phyloP scores from a whole-genome alignment of 2,797 vertebrate genomes.

The Perodicticus potto region DNA sequence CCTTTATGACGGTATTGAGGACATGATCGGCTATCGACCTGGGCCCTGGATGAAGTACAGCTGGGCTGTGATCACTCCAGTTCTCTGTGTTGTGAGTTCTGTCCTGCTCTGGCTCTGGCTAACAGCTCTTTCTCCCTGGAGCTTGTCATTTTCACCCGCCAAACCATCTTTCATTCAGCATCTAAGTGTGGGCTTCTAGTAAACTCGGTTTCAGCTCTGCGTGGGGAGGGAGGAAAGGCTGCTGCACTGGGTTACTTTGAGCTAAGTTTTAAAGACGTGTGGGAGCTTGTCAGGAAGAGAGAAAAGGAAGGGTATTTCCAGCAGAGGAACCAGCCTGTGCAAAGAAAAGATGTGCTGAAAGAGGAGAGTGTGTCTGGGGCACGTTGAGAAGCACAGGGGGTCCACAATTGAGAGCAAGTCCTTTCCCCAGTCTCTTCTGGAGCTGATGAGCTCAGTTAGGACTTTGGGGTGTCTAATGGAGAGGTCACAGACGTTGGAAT shows the following conservation, averaged over 20 bases:
- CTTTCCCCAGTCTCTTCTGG: neutral
- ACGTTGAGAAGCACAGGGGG: neutral
- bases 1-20: conserved; percentile 98
- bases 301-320: neutral
- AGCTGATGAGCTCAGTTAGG: neutral
- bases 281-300: neutral
- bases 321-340: neutral
- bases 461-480: neutral
- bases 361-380: neutral
- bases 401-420: accelerated
- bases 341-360: neutral
- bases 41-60: conserved; percentile 99
- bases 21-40: conserved; percentile 99
- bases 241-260: neutral
- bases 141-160: neutral
- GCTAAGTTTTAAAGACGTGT: conserved; percentile 1
- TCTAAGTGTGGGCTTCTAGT: neutral
- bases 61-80: conserved; percentile 96
- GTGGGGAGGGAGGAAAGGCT: too few relatives aligned
- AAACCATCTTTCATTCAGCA: accelerated
- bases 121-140: neutral
- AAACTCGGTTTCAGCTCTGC: neutral
- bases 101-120: neutral
- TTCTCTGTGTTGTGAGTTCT: conserved; percentile 94
- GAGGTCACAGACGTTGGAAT: neutral